A percentile compares a stretch with the other conserved stretches of the same genome.
phyloP scores from a whole-genome alignment of 2,888 invertebrate species.

The Aspidapion aeneum region DNA sequence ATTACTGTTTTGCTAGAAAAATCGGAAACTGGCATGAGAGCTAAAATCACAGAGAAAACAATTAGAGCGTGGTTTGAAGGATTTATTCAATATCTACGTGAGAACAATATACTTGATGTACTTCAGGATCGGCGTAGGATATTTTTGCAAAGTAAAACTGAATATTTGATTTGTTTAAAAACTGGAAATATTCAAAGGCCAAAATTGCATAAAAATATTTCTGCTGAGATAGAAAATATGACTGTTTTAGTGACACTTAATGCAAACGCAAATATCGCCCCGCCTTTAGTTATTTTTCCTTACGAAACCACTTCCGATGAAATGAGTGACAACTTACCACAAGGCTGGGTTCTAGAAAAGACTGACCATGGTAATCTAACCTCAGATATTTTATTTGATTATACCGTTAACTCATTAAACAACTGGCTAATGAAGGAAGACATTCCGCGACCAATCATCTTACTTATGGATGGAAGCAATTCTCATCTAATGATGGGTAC shows the following conservation, averaged over 20 bases:
- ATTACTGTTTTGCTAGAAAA: background rate
- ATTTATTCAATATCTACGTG: background rate
- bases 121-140: background rate
- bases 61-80: background rate
- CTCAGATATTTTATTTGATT: background rate
- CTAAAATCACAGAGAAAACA: background rate
- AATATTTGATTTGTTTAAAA: background rate
- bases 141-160: background rate
- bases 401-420: background rate
- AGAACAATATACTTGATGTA: background rate
- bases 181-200: background rate
- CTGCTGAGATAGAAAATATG: background rate
- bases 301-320: background rate
- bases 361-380: background rate
- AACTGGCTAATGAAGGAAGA: background rate
- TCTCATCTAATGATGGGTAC: background rate
- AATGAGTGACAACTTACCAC: background rate
- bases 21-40: background rate
- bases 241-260: background rate
- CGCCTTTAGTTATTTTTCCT: background rate
- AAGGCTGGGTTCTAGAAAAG: background rate
- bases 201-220: background rate
- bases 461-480: background rate
- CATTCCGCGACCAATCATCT: background rate
- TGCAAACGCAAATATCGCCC: background rate